Evolutionary conservation across 2,888 invertebrate genomes (phyloP).

Genomic region (Drosophila rubida): DNA sequence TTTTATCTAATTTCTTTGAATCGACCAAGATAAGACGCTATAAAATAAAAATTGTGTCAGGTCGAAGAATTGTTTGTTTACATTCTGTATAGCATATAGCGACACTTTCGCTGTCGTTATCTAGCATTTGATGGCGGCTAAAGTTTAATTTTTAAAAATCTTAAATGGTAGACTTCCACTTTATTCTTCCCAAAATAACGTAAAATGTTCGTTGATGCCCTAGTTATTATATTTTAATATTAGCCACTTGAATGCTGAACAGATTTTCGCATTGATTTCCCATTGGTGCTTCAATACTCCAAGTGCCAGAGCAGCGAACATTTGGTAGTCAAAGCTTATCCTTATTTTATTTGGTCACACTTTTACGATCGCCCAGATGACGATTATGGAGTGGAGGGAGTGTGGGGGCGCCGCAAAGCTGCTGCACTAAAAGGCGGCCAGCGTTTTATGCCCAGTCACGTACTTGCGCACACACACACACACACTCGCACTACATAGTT

Average conservation of each 20-base stretch:
- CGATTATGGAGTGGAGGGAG: background rate
- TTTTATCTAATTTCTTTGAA: background rate
- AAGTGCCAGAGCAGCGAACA: background rate
- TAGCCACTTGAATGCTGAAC: no score
- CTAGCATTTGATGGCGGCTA: background rate
- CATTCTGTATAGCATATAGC: background rate
- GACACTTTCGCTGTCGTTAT: background rate
- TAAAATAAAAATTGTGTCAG: conserved; percentile 18
- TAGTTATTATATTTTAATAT: no score
- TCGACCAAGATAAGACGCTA: conserved; percentile 5
- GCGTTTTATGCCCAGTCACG: conserved; percentile 43
- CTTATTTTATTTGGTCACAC: conserved; percentile 31
- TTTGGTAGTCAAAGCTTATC: conserved; percentile 6
- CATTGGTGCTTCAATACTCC: conserved; percentile 10
- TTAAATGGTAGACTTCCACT: no score
- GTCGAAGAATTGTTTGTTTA: conserved; percentile 8
- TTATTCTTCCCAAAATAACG: background rate
- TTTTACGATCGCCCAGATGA: conserved; percentile 33
- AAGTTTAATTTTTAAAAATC: background rate
- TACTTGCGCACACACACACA: conserved; percentile 19
- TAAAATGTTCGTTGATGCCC: no score
- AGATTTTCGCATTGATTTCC: conserved; percentile 23
- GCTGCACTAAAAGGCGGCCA: conserved; percentile 36
- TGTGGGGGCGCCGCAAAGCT: background rate
- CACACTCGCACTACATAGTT: background rate